Conservation (phyloP, 2,797 vertebrate genomes). For the Luscinia luscinia region DNA sequence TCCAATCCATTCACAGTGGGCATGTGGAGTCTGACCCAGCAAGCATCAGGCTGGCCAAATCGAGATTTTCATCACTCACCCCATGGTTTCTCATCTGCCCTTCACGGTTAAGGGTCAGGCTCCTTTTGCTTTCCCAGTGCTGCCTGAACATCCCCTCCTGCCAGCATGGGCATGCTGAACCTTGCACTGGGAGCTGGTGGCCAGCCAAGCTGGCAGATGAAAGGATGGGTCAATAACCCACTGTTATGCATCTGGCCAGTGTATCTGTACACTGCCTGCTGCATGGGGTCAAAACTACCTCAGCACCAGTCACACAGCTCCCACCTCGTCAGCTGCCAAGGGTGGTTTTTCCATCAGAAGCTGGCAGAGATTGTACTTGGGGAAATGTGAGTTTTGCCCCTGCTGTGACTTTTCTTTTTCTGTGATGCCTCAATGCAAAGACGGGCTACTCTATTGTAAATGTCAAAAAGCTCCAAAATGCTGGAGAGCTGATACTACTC, state of each 20-base stretch:
- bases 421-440: background rate
- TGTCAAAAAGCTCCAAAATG: background rate
- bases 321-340: background rate
- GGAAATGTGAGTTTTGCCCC: background rate
- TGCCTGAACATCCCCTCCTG: background rate
- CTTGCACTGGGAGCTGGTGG: background rate
- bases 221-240: background rate
- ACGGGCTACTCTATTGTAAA: background rate
- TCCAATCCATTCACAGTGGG: constrained; percentile 33
- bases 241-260: background rate
- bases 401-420: background rate
- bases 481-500: background rate
- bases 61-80: background rate
- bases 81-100: background rate
- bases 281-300: background rate
- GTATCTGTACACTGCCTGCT: background rate
- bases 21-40: constrained; percentile 7
- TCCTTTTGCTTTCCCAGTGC: background rate
- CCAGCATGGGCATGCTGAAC: background rate
- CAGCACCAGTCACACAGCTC: background rate
- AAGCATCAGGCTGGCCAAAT: constrained; percentile 13
- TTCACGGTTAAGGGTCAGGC: background rate
- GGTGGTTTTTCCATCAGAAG: background rate
- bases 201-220: constrained; percentile 26
- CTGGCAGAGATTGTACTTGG: background rate